Conservation (phyloP, 2,113 vertebrate genomes). For the Ranitomeya variabilis region DNA sequence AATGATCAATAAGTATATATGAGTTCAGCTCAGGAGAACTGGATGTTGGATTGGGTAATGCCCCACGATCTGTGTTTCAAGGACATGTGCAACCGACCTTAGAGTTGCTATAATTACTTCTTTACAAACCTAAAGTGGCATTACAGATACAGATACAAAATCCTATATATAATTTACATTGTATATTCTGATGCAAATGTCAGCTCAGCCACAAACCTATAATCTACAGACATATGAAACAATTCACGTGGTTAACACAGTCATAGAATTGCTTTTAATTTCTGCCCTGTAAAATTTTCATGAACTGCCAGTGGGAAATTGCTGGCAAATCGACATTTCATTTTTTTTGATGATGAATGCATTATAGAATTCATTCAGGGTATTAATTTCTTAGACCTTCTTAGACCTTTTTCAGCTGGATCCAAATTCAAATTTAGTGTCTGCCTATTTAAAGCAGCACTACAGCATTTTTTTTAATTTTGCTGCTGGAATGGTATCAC, state of each 20-base stretch:
- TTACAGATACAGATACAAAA: not conserved
- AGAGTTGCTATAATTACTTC: too few relatives aligned
- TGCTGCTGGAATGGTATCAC: too few relatives aligned
- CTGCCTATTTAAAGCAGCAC: too few relatives aligned
- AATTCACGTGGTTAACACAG: not conserved
- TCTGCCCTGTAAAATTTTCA: constrained; percentile 17
- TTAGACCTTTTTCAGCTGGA: not conserved
- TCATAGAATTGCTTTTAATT: constrained; percentile 31
- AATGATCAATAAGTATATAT: too few relatives aligned
- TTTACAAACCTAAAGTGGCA: too few relatives aligned
- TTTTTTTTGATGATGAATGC: constrained; percentile 13
- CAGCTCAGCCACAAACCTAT: not conserved
- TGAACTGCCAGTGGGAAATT: constrained; percentile 19
- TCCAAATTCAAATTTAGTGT: too few relatives aligned
- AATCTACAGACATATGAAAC: not conserved
- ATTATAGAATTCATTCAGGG: not conserved
- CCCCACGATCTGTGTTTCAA: too few relatives aligned
- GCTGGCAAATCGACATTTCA: constrained; percentile 27
- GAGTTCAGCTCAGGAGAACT: too few relatives aligned
- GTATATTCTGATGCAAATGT: not conserved
- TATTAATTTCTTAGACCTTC: not conserved
- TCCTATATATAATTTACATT: not conserved
- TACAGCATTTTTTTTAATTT: too few relatives aligned
- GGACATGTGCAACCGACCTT: too few relatives aligned
- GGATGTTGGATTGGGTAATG: too few relatives aligned